A percentile compares a stretch with the other conserved stretches of the same genome.
These are phyloP conservation scores for Macquaria ambigua DNA, from an alignment of 2,113 vertebrate genomes.

Conservation along the genomic window DNA sequence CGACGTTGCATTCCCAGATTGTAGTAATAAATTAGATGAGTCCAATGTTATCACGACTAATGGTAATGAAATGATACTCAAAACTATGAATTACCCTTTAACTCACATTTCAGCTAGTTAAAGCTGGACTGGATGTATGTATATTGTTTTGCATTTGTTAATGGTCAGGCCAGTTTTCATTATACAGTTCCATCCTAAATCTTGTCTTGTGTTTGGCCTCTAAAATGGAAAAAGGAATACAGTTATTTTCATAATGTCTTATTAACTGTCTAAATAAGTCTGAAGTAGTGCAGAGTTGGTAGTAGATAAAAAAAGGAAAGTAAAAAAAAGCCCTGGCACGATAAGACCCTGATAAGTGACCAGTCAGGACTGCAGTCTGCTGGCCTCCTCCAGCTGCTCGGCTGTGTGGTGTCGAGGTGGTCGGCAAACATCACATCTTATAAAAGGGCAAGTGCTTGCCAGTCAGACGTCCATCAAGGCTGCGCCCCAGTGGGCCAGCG, in stretches of 20 bases:
- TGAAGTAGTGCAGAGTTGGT: not conserved
- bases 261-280: not conserved
- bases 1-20: not conserved
- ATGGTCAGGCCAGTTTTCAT: not conserved
- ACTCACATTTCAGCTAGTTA: not conserved
- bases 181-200: not conserved
- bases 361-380: conserved; percentile 26
- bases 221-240: not conserved
- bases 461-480: conserved; percentile 84
- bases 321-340: not conserved
- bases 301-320: not conserved
- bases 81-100: too few species aligned
- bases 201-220: not conserved
- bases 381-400: conserved; percentile 41
- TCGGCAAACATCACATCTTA: conserved; percentile 70
- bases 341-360: conserved; percentile 32
- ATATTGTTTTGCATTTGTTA: not conserved
- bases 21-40: not conserved
- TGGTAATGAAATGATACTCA: not conserved
- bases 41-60: not conserved
- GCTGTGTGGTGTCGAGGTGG: conserved; percentile 33
- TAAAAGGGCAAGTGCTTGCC: conserved; percentile 81
- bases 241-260: not conserved
- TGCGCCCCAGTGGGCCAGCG: conserved; percentile 81
- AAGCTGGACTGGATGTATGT: not conserved